Percentiles rank a stretch among this genome's conserved stretches.
Evolutionary conservation across 1,140 invertebrate genomes (phyloP).

Genomic region (Formica selysi): DNA sequence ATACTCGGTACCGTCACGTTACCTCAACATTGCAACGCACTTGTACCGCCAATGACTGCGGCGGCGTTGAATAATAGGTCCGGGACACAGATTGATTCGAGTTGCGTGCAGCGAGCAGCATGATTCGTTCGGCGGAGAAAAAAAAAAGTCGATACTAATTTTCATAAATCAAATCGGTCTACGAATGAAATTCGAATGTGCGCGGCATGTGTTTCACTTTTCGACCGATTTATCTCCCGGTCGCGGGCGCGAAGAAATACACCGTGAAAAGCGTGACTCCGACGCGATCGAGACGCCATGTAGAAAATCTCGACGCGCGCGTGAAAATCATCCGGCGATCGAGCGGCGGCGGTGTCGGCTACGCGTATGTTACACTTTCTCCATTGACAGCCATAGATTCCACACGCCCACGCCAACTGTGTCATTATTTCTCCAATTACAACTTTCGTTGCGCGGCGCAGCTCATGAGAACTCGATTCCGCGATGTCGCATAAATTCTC

Average conservation of each 20-base stretch:
- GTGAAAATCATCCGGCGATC: conserved; percentile 60
- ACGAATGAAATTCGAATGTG: conserved; percentile 59
- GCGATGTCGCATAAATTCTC: conserved; percentile 43
- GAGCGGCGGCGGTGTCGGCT: background rate
- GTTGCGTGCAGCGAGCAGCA: conserved; percentile 56
- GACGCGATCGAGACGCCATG: conserved; percentile 10
- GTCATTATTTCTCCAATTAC: conserved; percentile 59
- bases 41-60: conserved; percentile 48
- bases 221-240: conserved; percentile 57
- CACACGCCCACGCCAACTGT: conserved; percentile 63
- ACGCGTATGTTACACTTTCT: conserved; percentile 66
- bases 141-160: conserved; percentile 57
- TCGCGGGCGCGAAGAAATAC: conserved; percentile 33
- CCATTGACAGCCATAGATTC: conserved; percentile 55
- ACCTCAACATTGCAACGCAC: conserved; percentile 28
- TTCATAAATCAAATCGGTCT: conserved; percentile 62
- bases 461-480: background rate
- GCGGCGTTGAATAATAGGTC: conserved; percentile 56
- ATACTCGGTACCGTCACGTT: conserved; percentile 19
- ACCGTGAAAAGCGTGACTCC: conserved; percentile 41
- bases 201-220: conserved; percentile 55
- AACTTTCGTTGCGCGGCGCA: conserved; percentile 30
- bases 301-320: conserved; percentile 56
- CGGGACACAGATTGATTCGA: conserved; percentile 62
- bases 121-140: conserved; percentile 34